These are phyloP conservation scores for Syngnathus floridae DNA, from an alignment of 2,113 vertebrate genomes.

Conservation along the genomic window DNA sequence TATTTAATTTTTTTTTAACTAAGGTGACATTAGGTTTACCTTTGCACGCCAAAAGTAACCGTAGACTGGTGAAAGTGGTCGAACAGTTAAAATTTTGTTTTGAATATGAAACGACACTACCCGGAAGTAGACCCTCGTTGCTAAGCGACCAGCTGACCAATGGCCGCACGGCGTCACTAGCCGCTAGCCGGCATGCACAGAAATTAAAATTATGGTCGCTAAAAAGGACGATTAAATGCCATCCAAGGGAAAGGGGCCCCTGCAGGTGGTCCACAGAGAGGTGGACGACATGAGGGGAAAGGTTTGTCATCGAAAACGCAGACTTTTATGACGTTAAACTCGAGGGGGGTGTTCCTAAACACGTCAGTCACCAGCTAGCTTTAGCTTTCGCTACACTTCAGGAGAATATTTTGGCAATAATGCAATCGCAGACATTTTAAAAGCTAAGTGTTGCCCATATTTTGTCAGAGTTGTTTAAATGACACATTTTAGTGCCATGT, in stretches of 20 bases:
- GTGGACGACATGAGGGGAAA: constrained; percentile 53
- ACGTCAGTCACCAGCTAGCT: background rate
- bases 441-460: background rate
- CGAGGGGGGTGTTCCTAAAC: background rate
- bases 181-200: constrained; percentile 8
- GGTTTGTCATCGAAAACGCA: constrained; percentile 37
- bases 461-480: background rate
- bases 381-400: background rate
- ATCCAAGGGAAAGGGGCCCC: constrained; percentile 57
- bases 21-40: background rate
- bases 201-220: background rate
- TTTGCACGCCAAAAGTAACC: background rate
- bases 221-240: constrained; percentile 47
- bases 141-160: constrained; percentile 45
- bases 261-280: constrained; percentile 61
- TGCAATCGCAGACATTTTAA: background rate
- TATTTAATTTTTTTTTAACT: too few relatives aligned
- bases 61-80: background rate
- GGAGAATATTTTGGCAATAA: background rate
- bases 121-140: constrained; percentile 27
- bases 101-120: background rate
- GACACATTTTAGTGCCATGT: background rate
- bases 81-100: background rate
- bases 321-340: background rate
- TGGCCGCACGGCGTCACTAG: background rate